Conservation (phyloP, 1,140 invertebrate species). For the Copidosoma floridanum region DNA sequence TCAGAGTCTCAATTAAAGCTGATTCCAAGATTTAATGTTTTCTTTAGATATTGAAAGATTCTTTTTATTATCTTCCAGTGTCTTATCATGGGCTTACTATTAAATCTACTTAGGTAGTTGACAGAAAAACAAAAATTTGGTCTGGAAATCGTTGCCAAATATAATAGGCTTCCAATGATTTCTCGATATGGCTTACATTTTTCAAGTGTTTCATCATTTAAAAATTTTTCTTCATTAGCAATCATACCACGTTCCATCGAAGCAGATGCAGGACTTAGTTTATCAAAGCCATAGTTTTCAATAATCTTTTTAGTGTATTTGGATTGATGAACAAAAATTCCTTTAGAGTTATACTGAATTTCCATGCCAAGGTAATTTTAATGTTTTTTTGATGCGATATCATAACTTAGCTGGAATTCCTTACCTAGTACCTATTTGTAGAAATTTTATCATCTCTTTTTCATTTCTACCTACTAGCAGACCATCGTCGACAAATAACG, state of each 20-base stretch:
- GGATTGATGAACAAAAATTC: slow-evolving; percentile 7
- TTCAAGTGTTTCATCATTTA: not conserved
- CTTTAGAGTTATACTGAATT: not conserved
- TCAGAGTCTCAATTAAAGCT: not conserved
- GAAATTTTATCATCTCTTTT: not conserved
- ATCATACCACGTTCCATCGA: slow-evolving; percentile 1
- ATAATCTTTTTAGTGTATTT: not conserved
- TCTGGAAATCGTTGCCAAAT: too few relatives aligned
- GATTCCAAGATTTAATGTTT: slow-evolving; percentile 31
- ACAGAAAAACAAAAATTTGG: not conserved
- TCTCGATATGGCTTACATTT: not conserved
- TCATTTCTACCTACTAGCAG: not conserved
- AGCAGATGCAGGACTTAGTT: not conserved
- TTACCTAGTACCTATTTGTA: not conserved
- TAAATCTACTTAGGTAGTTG: slow-evolving; percentile 37
- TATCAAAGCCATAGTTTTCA: not conserved
- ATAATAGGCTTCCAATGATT: too few relatives aligned
- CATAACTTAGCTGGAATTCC: not conserved
- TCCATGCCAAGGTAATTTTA: slow-evolving; percentile 26
- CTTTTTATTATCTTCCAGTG: too few relatives aligned
- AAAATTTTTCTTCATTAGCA: not conserved
- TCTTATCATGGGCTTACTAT: slow-evolving; percentile 26
- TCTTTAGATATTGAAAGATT: slow-evolving; percentile 46
- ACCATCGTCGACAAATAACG: not conserved
- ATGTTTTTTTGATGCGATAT: not conserved